Evolutionary conservation across 2,888 invertebrate genomes (phyloP), one percentile per base, ranked within the genome.

Genomic region (Brenthis ino): DNA sequence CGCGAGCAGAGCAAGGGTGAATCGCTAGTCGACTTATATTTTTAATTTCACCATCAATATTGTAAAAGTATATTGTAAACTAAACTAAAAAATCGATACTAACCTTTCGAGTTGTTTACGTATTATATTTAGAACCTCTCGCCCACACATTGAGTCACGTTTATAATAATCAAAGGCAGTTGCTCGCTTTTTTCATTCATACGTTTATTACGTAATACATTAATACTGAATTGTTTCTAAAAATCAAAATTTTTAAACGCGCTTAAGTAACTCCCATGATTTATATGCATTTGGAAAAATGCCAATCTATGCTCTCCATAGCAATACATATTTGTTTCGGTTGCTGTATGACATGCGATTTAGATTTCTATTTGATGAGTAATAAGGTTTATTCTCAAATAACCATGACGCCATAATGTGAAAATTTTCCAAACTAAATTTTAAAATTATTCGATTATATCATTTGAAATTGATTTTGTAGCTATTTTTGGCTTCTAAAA

Each of bases 211-310:
- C 54, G 65, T 64, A 69, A 71, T 72, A 64, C 50, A 50, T 65
- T 65, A 70, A 65, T 64, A 61, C 51, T 67, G 61, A 69, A 61
- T 68, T 63, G 60, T 71, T 73, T 70, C 60, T 71, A 68, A 72
- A 70, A 70, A 50, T 54, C 11, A 58, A 64, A 73, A 58, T 68
- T 68, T 72, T 67, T 65, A 72, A 72, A 71, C 69, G 66, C 63
- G 64, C 61, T 69, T 72, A 68, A 72, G 72, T 72, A 74, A 74
- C 70, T 68, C 54, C 33, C 67, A 48, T 73, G 75, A 76, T 77
- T 76, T 75, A 75, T 74, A 66, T 72, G 56, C 57, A 60, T 57
- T 73, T 79, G 79, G 77, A 72, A n/a, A n/a, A 16, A 50, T 67
- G 79, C 79, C 79, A 79, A 77, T 70, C 54, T 48, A 58, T 68